phyloP scores from a whole-genome alignment of 1,140 invertebrate species.

The Babylonia areolata region DNA sequence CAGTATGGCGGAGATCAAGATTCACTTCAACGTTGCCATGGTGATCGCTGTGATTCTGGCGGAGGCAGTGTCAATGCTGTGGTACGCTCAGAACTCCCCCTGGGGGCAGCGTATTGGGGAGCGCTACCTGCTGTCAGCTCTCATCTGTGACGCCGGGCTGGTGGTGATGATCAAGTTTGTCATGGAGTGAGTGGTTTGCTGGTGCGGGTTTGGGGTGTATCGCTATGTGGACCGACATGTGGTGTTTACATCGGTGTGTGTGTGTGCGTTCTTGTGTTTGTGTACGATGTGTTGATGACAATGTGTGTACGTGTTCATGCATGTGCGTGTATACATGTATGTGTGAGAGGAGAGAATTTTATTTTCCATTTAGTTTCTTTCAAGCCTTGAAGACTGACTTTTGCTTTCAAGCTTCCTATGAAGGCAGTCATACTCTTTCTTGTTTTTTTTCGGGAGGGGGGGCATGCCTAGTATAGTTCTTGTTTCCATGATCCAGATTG shows the following conservation, averaged over 20 bases:
- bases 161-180: conserved; percentile 62
- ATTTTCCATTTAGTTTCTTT: no score
- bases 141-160: conserved; percentile 62
- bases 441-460: no score
- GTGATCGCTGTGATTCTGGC: conserved; percentile 62
- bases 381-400: no score
- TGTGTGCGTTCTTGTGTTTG: neutral
- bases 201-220: neutral
- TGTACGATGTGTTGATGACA: neutral
- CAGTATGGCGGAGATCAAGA: conserved; percentile 51
- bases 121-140: conserved; percentile 62
- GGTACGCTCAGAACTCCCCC: conserved; percentile 58
- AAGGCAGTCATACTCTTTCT: no score
- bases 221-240: neutral
- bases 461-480: no score
- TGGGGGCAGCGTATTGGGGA: conserved; percentile 61
- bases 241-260: neutral
- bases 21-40: conserved; percentile 64
- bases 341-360: neutral
- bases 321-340: neutral
- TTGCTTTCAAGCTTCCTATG: no score
- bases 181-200: conserved; percentile 52
- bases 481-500: no score
- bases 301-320: neutral
- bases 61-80: conserved; percentile 62